Conservation (phyloP, 2,113 vertebrate species). For the Rissa tridactyla region DNA sequence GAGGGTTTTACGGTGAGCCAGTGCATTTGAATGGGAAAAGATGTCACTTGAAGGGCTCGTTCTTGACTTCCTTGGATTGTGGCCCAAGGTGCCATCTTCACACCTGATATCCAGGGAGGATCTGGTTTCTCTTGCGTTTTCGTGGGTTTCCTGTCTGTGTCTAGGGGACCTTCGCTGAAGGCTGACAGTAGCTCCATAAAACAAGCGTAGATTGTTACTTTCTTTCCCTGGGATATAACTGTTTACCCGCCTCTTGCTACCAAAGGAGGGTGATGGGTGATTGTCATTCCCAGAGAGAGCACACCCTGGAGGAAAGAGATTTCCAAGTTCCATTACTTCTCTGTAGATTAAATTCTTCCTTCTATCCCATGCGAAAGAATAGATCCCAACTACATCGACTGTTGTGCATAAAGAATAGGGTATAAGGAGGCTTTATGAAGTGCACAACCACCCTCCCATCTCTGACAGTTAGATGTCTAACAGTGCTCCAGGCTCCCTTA, state of each 20-base stretch:
- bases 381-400: neutral
- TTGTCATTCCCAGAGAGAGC: neutral
- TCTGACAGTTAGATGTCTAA: neutral
- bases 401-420: neutral
- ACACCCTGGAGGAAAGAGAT: neutral
- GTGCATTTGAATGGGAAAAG: neutral
- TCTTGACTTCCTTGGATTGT: neutral
- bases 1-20: neutral
- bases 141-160: neutral
- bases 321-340: neutral
- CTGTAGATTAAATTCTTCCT: neutral
- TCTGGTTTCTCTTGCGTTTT: neutral
- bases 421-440: neutral
- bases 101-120: neutral
- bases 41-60: neutral
- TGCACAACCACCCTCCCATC: neutral
- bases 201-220: neutral
- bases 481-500: neutral
- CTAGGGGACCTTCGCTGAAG: neutral
- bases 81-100: neutral
- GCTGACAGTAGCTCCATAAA: neutral
- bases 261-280: neutral
- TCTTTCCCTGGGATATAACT: neutral
- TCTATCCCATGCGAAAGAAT: neutral
- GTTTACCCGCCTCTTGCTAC: neutral